Base-by-base conservation (phyloP, 1,140 invertebrate species). In the Stegodyphus dumicola region DNA sequence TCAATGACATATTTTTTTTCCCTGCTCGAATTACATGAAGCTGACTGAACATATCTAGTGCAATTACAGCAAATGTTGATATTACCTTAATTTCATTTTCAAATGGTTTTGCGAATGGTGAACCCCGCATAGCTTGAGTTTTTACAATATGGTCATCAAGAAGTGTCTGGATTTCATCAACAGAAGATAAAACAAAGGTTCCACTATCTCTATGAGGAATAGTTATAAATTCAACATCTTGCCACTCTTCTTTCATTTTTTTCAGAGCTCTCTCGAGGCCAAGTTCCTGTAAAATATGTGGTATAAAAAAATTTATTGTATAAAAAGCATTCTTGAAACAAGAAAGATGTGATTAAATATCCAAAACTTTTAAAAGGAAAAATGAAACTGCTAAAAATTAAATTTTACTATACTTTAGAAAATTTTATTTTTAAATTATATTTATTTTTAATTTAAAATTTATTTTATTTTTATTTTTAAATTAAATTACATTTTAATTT, bases 91-190 rank as follows among this genome's bases (percentile, higher is more conserved):
- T 96, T 88, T 93, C 92, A 52, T 89, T 89, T 86, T 93, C 96
- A 90, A 99, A 99, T 2, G 97, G 97, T 90, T 98, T 98, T 85
- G 99, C 98, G 89, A 98, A 99, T 0, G 97, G 96, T 10, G 97
- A 99, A 89, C 97, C 97, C 90, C 98, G 95, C 96, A 99, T 99
- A 1, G 97, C 98, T 90, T 98, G 97, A 9, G 97, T 97, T 91
- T 99, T 99, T 7, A 98, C 95, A 87, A 99, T 95, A 90, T 99
- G 97, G 91, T 99, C 97, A 91, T 99, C 98, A 17, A 99, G 90
- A 60, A 98, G 90, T 13, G 97, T 91, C 92, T 99, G 97, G 89
- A 99, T 98, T 88, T 98, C 97, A 91, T 99, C 97, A 3, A 98
- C 93, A 79, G 95, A 94, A 1, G 96, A 95, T 85, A 99, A 92